Conservation (phyloP, 2,888 invertebrate species). For the Drosophila fungiperda region DNA sequence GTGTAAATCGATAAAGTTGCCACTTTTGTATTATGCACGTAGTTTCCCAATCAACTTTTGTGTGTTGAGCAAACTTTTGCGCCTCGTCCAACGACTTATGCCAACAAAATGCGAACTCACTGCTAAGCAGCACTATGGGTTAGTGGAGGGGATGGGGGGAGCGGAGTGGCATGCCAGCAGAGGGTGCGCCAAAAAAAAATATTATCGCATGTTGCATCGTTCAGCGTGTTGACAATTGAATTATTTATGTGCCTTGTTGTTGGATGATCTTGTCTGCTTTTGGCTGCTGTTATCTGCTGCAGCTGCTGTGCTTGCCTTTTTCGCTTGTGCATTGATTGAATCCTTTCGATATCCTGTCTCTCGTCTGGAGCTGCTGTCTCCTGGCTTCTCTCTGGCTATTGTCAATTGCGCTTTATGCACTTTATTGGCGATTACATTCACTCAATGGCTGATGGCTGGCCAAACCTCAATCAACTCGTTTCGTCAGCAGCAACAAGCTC, state of each 20-base stretch:
- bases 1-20: constrained; percentile 80
- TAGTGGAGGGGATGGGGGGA: background rate
- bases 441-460: constrained; percentile 58
- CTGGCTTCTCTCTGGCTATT: constrained; percentile 43
- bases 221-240: constrained; percentile 77
- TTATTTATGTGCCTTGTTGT: constrained; percentile 75
- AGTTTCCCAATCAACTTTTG: constrained; percentile 55
- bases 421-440: constrained; percentile 80
- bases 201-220: constrained; percentile 76
- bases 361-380: background rate
- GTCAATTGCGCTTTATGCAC: constrained; percentile 79
- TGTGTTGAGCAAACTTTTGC: constrained; percentile 60
- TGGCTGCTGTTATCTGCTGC: constrained; percentile 13
- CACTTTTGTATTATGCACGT: constrained; percentile 63
- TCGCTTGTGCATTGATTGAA: constrained; percentile 76
- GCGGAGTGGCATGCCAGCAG: background rate
- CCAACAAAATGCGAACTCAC: constrained; percentile 26
- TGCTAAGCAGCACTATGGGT: background rate
- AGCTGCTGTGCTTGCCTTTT: constrained; percentile 62
- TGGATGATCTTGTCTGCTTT: constrained; percentile 51
- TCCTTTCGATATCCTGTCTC: constrained; percentile 61
- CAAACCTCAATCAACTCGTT: constrained; percentile 72
- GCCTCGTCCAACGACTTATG: constrained; percentile 32
- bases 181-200: constrained; percentile 35
- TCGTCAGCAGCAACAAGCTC: constrained; percentile 33